phyloP scores from a whole-genome alignment of 2,797 vertebrate genomes.

The Dendrocincla fuliginosa region DNA sequence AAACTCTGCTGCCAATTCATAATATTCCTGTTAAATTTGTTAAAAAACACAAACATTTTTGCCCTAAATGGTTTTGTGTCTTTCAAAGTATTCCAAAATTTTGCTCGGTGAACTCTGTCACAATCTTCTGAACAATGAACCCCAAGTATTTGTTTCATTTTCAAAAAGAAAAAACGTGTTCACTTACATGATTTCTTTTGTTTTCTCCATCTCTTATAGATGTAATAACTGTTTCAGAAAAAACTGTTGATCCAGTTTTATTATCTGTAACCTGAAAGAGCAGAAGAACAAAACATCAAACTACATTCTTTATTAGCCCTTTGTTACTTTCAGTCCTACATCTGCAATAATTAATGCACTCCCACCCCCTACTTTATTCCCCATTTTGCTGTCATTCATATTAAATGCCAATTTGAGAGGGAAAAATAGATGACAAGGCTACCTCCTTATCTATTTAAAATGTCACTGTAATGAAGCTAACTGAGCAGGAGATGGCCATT shows the following conservation, averaged over 20 bases:
- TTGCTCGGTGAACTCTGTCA: background rate
- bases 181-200: conserved; percentile 84
- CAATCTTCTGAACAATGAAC: background rate
- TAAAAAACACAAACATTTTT: background rate
- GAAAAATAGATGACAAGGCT: background rate
- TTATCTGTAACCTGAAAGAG: conserved; percentile 83
- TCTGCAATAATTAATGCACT: background rate
- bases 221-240: conserved; percentile 76
- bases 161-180: background rate
- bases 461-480: background rate
- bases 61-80: background rate
- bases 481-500: background rate
- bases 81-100: background rate
- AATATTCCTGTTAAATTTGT: background rate
- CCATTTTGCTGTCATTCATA: background rate
- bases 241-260: conserved; percentile 78
- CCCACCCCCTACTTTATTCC: background rate
- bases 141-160: background rate
- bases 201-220: conserved; percentile 76
- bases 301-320: background rate
- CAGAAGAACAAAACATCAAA: background rate
- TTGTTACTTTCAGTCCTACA: background rate
- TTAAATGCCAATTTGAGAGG: background rate
- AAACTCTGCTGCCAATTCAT: background rate
- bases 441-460: background rate